A percentile compares a stretch with the other conserved stretches of the same genome.
Evolutionary conservation across 1,140 invertebrate species (phyloP).

Genomic region (Listronotus oregonensis): DNA sequence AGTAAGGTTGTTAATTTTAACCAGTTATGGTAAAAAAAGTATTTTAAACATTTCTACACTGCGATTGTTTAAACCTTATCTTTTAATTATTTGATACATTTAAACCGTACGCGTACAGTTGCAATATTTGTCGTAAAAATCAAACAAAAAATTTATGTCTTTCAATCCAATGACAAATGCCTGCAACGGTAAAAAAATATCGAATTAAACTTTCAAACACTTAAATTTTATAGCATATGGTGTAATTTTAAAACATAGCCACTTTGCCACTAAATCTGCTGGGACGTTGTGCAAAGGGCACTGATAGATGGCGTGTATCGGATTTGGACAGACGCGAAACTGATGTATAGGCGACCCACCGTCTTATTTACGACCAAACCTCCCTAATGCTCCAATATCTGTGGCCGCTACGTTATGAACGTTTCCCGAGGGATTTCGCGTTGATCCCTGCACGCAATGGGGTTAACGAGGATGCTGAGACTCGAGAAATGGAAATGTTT

Average conservation of each 20-base stretch:
- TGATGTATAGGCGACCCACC: conserved; percentile 42
- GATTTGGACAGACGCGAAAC: conserved; percentile 42
- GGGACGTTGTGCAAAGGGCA: conserved; percentile 26
- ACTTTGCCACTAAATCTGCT: conserved; percentile 18
- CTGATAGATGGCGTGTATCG: conserved; percentile 45
- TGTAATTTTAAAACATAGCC: conserved; percentile 21
- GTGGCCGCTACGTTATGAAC: conserved; percentile 43
- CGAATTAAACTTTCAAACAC: neutral
- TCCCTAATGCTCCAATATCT: conserved; percentile 42
- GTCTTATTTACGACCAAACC: conserved; percentile 44
- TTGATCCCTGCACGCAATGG: conserved; percentile 20
- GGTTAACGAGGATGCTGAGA: conserved; percentile 26
- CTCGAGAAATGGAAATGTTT: conserved; percentile 19
- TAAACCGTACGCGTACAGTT: too few relatives aligned
- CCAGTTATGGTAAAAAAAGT: too few relatives aligned
- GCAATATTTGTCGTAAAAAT: too few relatives aligned
- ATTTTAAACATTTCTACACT: too few relatives aligned
- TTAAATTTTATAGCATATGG: conserved; percentile 14
- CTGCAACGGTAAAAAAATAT: too few relatives aligned
- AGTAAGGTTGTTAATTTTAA: too few relatives aligned
- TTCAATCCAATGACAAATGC: too few relatives aligned
- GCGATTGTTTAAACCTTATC: too few relatives aligned
- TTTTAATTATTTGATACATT: too few relatives aligned
- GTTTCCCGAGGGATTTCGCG: conserved; percentile 30
- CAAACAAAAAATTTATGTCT: too few relatives aligned